Percentiles rank a stretch among this genome's conserved stretches.
phyloP scores from a whole-genome alignment of 2,113 vertebrate genomes.

The Oreochromis spilurus region DNA sequence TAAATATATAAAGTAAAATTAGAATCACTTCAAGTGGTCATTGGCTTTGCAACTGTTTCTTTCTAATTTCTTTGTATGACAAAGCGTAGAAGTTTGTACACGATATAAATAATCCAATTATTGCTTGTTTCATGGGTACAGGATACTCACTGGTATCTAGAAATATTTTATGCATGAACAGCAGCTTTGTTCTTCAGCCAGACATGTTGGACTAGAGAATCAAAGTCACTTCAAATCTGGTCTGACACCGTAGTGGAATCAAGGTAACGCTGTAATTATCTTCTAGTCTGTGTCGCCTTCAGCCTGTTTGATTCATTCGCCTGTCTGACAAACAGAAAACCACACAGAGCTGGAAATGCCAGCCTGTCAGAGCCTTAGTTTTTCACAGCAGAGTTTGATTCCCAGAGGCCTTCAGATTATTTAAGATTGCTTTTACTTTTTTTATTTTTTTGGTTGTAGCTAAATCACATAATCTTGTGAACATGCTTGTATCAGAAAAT shows the following conservation, averaged over 20 bases:
- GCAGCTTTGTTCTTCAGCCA: not conserved
- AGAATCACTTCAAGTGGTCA: not conserved
- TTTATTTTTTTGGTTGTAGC: not conserved
- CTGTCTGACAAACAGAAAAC: not conserved
- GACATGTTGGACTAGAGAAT: not conserved
- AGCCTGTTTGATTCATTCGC: not conserved
- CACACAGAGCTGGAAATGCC: not conserved
- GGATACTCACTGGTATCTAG: not conserved
- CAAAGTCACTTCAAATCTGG: not conserved
- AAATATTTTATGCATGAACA: not conserved
- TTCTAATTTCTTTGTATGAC: not conserved
- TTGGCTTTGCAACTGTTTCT: not conserved
- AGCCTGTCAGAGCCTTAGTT: not conserved
- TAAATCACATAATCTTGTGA: not conserved
- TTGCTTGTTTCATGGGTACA: not conserved
- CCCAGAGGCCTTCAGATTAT: not conserved
- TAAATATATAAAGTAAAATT: not conserved
- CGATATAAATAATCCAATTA: not conserved
- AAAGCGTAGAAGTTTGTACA: not conserved
- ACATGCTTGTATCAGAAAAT: not conserved
- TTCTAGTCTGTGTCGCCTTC: not conserved
- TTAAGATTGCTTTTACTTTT: not conserved
- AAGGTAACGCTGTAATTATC: not conserved
- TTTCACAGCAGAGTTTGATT: not conserved
- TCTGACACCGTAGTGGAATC: not conserved